A percentile compares a stretch with the other conserved stretches of the same genome.
phyloP scores from a whole-genome alignment of 2,797 vertebrate genomes.

The Adelosebastes latens region DNA sequence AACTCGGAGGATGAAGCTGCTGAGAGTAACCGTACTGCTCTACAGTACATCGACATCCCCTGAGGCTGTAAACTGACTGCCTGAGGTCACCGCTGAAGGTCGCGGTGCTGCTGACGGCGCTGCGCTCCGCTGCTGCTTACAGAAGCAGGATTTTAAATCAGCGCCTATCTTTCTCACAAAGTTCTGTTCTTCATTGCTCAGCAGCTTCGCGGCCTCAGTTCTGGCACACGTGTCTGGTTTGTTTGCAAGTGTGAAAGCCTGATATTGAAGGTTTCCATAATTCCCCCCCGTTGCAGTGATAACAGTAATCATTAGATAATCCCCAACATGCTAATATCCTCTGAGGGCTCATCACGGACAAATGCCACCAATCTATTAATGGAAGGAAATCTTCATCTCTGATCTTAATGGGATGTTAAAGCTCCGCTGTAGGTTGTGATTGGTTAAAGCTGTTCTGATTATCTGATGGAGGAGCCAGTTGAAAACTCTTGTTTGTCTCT shows the following conservation, averaged over 20 bases:
- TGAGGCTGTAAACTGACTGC: conserved; percentile 46
- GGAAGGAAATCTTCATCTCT: conserved; percentile 34
- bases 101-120: conserved; percentile 59
- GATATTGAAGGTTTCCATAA: conserved; percentile 22
- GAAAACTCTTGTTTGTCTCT: conserved; percentile 4
- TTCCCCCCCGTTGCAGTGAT: conserved; percentile 22
- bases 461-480: conserved; percentile 24
- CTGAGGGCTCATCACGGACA: conserved; percentile 1
- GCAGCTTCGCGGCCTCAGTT: conserved; percentile 26
- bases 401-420: conserved; percentile 57
- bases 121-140: conserved; percentile 49
- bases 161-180: conserved; percentile 2
- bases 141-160: conserved; percentile 47
- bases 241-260: not conserved
- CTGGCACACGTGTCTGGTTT: conserved; percentile 16
- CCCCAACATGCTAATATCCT: conserved; percentile 30
- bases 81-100: conserved; percentile 65
- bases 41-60: conserved; percentile 31
- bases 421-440: conserved; percentile 11
- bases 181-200: conserved; percentile 30
- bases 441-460: conserved; percentile 36
- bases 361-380: conserved; percentile 49
- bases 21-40: conserved; percentile 12
- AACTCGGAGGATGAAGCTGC: not conserved
- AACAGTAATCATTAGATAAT: conserved; percentile 45